A percentile compares a stretch with the other conserved stretches of the same genome.
Evolutionary conservation across 2,797 vertebrate species (phyloP).

Genomic region (Leuciscus waleckii): DNA sequence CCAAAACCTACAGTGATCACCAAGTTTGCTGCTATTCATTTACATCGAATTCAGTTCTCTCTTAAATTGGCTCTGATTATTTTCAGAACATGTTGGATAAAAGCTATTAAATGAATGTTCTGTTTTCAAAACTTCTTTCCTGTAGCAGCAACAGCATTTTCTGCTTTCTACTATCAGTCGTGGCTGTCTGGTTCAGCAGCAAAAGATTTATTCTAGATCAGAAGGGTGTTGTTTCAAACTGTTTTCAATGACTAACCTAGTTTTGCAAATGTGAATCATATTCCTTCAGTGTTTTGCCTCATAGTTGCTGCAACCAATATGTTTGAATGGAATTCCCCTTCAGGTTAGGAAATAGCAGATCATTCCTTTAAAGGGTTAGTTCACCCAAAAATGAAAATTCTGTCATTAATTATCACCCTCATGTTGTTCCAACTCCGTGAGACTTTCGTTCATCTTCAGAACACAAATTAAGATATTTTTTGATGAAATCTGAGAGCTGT

Average conservation of each 20-base stretch:
- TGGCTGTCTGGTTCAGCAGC: not conserved
- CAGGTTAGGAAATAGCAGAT: slow-evolving; percentile 9
- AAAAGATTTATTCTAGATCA: not conserved
- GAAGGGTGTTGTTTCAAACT: not conserved
- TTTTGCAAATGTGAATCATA: slow-evolving; percentile 1
- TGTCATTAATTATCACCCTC: no score
- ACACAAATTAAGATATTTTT: no score
- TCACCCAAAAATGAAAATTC: no score
- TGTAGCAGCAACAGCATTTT: not conserved
- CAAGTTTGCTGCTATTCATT: not conserved
- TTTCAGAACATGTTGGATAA: not conserved
- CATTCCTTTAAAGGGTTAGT: not conserved
- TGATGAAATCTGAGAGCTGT: no score
- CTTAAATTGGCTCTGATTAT: not conserved
- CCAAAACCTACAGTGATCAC: not conserved
- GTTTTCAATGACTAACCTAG: not conserved
- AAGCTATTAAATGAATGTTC: not conserved
- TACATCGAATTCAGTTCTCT: not conserved
- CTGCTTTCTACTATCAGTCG: not conserved
- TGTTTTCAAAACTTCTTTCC: not conserved
- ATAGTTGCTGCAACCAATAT: not conserved
- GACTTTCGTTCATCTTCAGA: no score
- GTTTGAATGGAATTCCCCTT: slow-evolving; percentile 1
- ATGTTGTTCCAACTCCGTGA: no score
- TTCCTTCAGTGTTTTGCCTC: not conserved